A percentile compares a stretch with the other conserved stretches of the same genome.
phyloP scores from a whole-genome alignment of 2,113 vertebrate genomes.

The Chaetodon trifascialis region DNA sequence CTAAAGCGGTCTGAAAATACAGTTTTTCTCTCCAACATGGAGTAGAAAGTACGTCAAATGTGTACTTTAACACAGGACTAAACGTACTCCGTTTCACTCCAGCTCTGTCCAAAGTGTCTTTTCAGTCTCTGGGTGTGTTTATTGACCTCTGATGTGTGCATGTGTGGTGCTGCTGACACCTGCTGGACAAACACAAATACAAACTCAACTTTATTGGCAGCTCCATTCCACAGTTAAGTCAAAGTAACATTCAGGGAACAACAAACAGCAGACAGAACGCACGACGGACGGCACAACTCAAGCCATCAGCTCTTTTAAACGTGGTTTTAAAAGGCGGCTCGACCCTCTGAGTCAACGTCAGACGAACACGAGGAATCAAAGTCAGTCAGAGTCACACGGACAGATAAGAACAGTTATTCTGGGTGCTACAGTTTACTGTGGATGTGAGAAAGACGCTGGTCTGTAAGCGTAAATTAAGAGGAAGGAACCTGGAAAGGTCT shows the following conservation, averaged over 20 bases:
- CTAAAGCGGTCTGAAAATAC: no score
- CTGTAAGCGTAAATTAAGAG: rapidly evolving
- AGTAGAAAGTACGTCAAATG: no score
- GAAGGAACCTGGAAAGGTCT: background rate
- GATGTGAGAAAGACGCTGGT: background rate
- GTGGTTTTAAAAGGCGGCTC: no score
- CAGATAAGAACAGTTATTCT: no score
- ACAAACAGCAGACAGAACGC: constrained; percentile 18
- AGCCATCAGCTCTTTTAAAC: constrained; percentile 39
- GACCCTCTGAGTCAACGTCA: no score
- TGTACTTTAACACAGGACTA: no score
- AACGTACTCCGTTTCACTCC: no score
- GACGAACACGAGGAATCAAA: background rate
- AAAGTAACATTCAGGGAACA: constrained; percentile 12
- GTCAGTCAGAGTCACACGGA: background rate
- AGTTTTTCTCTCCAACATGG: no score
- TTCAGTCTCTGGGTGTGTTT: no score
- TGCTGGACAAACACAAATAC: constrained; percentile 49
- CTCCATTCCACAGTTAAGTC: background rate
- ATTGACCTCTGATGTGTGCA: background rate
- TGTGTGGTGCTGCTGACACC: constrained; percentile 47
- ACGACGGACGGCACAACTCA: constrained; percentile 23
- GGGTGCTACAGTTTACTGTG: background rate
- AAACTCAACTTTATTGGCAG: constrained; percentile 64
- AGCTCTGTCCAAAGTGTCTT: no score